Evolutionary conservation across 2,888 invertebrate species (phyloP).

Genomic region (Callyntrura guangdongensis): DNA sequence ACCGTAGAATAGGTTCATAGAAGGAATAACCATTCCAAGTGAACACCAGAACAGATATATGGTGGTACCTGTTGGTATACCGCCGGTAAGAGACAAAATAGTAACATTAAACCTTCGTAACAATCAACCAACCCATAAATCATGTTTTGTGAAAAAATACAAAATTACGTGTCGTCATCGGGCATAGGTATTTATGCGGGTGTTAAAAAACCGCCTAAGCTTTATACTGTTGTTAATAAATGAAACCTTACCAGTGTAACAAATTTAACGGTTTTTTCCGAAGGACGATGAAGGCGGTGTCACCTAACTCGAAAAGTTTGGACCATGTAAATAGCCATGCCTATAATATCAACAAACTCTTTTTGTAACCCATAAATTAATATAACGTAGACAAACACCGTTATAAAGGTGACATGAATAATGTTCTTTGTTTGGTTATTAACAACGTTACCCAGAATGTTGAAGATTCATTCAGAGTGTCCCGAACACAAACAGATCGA

Average conservation of each 20-base stretch:
- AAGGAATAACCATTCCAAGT: constrained; percentile 71
- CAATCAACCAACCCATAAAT: background rate
- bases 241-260: constrained; percentile 68
- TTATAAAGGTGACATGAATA: no score
- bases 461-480: constrained; percentile 62
- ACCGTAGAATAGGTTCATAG: constrained; percentile 77
- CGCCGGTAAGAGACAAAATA: background rate
- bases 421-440: no score
- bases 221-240: background rate
- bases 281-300: constrained; percentile 72
- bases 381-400: no score
- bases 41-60: constrained; percentile 74
- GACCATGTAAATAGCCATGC: constrained; percentile 78
- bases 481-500: constrained; percentile 76
- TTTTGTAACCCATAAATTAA: background rate
- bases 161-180: background rate
- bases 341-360: constrained; percentile 18
- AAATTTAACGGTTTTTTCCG: constrained; percentile 68
- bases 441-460: constrained; percentile 61
- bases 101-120: background rate
- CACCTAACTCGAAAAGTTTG: constrained; percentile 77
- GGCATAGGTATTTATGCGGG: no score
- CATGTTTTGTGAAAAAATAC: background rate
- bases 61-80: constrained; percentile 79
- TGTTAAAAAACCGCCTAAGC: no score